These are phyloP conservation scores for Squalus acanthias DNA, from an alignment of 2,797 vertebrate genomes.

Conservation along the genomic window DNA sequence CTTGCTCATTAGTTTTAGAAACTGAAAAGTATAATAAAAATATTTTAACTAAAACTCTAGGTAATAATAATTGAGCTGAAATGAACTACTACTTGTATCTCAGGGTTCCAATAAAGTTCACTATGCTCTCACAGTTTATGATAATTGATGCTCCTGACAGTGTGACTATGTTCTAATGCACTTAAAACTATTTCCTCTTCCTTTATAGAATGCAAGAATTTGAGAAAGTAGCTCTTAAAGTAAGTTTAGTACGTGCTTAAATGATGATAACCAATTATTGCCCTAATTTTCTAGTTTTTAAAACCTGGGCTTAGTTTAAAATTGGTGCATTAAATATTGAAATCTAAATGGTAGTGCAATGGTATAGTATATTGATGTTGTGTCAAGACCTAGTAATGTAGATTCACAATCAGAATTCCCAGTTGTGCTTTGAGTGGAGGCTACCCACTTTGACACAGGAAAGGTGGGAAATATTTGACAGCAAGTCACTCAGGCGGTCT, in stretches of 20 bases:
- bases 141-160: not conserved
- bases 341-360: not conserved
- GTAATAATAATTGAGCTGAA: not conserved
- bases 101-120: conserved; percentile 6
- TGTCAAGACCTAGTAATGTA: not conserved
- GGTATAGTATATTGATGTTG: not conserved
- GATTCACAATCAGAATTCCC: not conserved
- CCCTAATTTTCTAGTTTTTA: not conserved
- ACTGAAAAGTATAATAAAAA: not conserved
- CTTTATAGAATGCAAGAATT: not conserved
- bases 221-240: not conserved
- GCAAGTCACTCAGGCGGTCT: not conserved
- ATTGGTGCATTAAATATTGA: not conserved
- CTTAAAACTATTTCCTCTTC: not conserved
- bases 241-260: not conserved
- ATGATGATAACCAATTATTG: not conserved
- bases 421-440: not conserved
- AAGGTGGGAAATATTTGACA: not conserved
- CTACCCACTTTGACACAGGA: not conserved
- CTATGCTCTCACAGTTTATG: not conserved
- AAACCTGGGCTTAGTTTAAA: not conserved
- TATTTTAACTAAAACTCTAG: too few species aligned
- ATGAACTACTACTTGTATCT: not conserved
- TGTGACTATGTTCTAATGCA: not conserved
- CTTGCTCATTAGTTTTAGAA: not conserved